phyloP scores from a whole-genome alignment of 2,888 invertebrate species.

The Metalampra italica region DNA sequence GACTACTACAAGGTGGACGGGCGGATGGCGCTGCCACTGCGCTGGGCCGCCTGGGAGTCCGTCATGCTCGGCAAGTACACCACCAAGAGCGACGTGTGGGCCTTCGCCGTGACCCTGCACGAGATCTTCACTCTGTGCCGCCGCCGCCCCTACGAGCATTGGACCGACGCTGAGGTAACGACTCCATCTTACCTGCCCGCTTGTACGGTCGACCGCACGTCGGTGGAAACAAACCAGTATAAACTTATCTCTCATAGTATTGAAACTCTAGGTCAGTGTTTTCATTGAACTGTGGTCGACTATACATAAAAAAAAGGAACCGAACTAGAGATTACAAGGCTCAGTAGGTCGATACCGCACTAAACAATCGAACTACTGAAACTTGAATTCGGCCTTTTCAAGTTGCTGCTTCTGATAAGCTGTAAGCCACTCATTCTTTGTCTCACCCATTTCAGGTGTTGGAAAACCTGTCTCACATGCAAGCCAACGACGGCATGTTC shows the following conservation, averaged over 20 bases:
- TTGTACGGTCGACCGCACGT: not conserved
- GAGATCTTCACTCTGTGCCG: conserved; percentile 90
- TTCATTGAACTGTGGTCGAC: too few species aligned
- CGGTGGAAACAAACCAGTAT: too few species aligned
- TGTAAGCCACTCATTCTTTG: not conserved
- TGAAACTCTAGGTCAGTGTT: too few species aligned
- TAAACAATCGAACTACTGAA: too few species aligned
- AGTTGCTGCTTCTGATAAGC: not conserved
- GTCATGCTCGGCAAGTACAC: conserved; percentile 90
- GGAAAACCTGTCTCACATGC: conserved; percentile 86
- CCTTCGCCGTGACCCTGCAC: conserved; percentile 92
- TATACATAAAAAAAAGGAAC: too few species aligned
- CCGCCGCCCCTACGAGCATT: conserved; percentile 86
- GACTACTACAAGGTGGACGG: conserved; percentile 92
- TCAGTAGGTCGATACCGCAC: too few species aligned
- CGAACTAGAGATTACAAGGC: too few species aligned
- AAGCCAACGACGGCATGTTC: conserved; percentile 80
- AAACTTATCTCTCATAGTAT: too few species aligned
- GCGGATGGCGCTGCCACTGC: conserved; percentile 86
- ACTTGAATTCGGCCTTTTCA: too few species aligned
- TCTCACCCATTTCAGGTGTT: conserved; percentile 76
- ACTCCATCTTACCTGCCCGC: not conserved
- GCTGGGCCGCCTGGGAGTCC: conserved; percentile 95
- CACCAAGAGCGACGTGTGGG: conserved; percentile 94
- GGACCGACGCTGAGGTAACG: conserved; percentile 82